Conservation (phyloP, 1,140 invertebrate genomes). For the Hestina assimilis region DNA sequence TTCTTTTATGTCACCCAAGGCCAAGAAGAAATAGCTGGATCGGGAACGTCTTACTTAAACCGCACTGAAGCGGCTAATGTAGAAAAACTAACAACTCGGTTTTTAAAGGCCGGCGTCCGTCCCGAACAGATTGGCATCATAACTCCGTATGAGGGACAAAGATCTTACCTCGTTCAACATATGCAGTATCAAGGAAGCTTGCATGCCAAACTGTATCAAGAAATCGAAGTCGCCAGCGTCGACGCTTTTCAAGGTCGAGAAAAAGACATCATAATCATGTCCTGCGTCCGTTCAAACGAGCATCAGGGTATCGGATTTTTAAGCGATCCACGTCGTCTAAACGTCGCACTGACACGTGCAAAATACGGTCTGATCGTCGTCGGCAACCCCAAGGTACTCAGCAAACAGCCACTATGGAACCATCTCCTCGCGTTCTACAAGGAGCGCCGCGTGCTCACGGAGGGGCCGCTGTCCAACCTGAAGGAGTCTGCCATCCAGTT, state of each 20-base stretch:
- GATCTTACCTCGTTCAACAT: conserved; percentile 98
- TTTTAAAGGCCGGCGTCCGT: conserved; percentile 95
- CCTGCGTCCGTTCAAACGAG: conserved; percentile 96
- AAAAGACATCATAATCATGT: conserved; percentile 99
- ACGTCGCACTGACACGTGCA: conserved; percentile 98
- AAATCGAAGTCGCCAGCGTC: conserved; percentile 99
- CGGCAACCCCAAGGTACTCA: conserved; percentile 98
- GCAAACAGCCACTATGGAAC: conserved; percentile 99
- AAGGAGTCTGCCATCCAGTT: conserved; percentile 98
- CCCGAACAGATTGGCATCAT: conserved; percentile 99
- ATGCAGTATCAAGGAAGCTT: conserved; percentile 99
- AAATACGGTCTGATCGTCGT: conserved; percentile 99
- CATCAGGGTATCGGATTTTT: conserved; percentile 97
- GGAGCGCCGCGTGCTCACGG: conserved; percentile 97
- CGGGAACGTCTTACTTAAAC: conserved; percentile 99
- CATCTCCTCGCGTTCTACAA: conserved; percentile 98
- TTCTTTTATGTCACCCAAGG: conserved; percentile 99
- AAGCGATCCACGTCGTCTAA: conserved; percentile 97
- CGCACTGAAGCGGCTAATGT: conserved; percentile 99
- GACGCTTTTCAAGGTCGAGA: conserved; percentile 99
- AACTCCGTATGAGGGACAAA: conserved; percentile 98
- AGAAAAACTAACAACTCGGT: conserved; percentile 97
- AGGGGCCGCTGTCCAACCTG: conserved; percentile 98
- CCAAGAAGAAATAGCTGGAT: conserved; percentile 98
- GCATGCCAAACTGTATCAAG: conserved; percentile 97